phyloP scores from a whole-genome alignment of 1,140 invertebrate genomes.

The Drosophila baimaii region DNA sequence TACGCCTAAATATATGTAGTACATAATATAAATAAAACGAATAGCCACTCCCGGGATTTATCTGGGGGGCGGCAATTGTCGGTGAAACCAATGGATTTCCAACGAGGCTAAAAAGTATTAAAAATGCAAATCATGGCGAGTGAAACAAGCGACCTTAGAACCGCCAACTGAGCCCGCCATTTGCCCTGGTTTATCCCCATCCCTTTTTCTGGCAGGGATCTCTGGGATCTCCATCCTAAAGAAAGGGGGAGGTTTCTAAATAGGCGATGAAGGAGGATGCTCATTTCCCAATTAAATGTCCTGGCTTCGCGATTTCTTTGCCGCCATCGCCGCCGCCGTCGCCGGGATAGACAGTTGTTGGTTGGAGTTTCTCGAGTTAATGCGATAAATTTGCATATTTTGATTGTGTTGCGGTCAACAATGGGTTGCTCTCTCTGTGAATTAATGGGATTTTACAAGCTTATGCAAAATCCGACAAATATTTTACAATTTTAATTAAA shows the following conservation, averaged over 20 bases:
- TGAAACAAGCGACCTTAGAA: constrained; percentile 58
- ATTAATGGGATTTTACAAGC: constrained; percentile 80
- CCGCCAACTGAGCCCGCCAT: constrained; percentile 41
- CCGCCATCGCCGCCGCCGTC: constrained; percentile 8
- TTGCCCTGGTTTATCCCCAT: constrained; percentile 7
- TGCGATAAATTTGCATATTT: constrained; percentile 84
- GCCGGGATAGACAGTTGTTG: constrained; percentile 5
- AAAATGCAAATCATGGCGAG: constrained; percentile 69
- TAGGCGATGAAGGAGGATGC: constrained; percentile 33
- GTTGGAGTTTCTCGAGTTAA: constrained; percentile 74
- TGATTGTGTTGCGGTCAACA: constrained; percentile 83
- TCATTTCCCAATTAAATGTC: constrained; percentile 74
- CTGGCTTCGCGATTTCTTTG: constrained; percentile 63
- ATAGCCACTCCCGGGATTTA: constrained; percentile 35
- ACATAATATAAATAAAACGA: constrained; percentile 45
- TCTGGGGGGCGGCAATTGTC: constrained; percentile 38
- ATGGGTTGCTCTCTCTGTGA: constrained; percentile 81
- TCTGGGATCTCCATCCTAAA: neutral
- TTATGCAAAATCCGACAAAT: constrained; percentile 81
- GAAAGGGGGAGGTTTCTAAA: constrained; percentile 14
- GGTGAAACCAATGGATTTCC: constrained; percentile 59
- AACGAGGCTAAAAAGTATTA: constrained; percentile 49
- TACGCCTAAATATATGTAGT: constrained; percentile 38
- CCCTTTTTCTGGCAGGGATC: neutral
- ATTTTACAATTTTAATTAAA: constrained; percentile 83